These are phyloP conservation scores for Branchellion lobata DNA, from an alignment of 2,888 invertebrate species.

Conservation along the genomic window DNA sequence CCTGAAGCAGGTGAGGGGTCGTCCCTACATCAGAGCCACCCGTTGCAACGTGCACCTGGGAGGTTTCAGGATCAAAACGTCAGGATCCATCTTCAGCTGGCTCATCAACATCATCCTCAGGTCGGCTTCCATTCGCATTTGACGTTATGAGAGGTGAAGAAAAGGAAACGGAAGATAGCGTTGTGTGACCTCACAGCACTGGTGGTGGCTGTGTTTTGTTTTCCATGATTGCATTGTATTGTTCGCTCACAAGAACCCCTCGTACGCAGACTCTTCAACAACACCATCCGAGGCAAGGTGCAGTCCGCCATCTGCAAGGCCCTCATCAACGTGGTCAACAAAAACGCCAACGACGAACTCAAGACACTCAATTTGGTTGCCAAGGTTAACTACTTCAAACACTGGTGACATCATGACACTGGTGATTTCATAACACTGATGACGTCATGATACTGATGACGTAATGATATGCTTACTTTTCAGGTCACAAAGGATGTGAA, in stretches of 20 bases:
- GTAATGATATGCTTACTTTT: too few species aligned
- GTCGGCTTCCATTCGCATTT: background rate
- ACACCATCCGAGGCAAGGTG: background rate
- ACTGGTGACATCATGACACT: too few species aligned
- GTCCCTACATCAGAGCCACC: background rate
- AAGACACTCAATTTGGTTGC: background rate
- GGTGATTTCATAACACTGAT: too few species aligned
- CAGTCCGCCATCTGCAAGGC: background rate
- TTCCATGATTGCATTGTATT: too few species aligned
- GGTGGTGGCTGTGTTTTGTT: too few species aligned
- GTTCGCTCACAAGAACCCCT: background rate
- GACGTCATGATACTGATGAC: too few species aligned
- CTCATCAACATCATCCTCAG: background rate
- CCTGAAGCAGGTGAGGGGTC: background rate
- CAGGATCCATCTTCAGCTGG: background rate
- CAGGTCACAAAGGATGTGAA: too few species aligned
- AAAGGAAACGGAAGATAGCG: too few species aligned
- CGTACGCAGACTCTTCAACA: background rate
- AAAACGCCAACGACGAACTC: conserved; percentile 4
- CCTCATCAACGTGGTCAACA: background rate
- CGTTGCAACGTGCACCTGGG: background rate
- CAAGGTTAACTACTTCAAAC: background rate
- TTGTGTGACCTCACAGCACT: too few species aligned
- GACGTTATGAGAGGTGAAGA: background rate
- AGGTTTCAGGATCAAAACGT: background rate